These are phyloP conservation scores for Acanthosepion esculentum DNA, from an alignment of 2,888 invertebrate species.

Conservation along the genomic window DNA sequence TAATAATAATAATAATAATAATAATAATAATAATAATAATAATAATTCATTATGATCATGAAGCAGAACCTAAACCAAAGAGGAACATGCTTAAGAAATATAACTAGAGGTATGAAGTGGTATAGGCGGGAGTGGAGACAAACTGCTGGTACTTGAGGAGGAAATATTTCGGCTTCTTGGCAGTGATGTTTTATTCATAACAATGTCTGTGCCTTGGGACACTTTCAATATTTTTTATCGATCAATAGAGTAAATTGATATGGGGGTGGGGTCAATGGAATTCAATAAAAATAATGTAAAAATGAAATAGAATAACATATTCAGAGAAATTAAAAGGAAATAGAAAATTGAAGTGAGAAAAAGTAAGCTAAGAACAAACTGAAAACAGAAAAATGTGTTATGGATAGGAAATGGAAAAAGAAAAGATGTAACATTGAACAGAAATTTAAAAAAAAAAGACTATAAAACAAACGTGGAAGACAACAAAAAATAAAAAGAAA, in stretches of 20 bases:
- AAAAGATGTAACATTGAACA: background rate
- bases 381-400: background rate
- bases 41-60: too few relatives aligned
- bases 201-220: background rate
- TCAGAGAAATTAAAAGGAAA: background rate
- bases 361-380: background rate
- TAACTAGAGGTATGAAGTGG: background rate
- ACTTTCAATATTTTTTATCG: background rate
- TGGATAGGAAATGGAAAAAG: background rate
- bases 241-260: background rate
- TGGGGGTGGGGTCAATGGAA: background rate
- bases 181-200: background rate
- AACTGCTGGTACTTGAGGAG: background rate
- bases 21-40: too few relatives aligned
- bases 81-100: background rate
- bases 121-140: too few relatives aligned
- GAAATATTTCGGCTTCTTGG: background rate
- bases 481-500: too few relatives aligned
- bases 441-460: background rate
- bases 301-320: too few relatives aligned
- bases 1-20: too few relatives aligned
- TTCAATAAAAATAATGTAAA: too few relatives aligned
- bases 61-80: too few relatives aligned
- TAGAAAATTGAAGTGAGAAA: background rate
- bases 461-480: too few relatives aligned